phyloP scores from a whole-genome alignment of 2,888 invertebrate genomes.

The Campaea margaritaria region DNA sequence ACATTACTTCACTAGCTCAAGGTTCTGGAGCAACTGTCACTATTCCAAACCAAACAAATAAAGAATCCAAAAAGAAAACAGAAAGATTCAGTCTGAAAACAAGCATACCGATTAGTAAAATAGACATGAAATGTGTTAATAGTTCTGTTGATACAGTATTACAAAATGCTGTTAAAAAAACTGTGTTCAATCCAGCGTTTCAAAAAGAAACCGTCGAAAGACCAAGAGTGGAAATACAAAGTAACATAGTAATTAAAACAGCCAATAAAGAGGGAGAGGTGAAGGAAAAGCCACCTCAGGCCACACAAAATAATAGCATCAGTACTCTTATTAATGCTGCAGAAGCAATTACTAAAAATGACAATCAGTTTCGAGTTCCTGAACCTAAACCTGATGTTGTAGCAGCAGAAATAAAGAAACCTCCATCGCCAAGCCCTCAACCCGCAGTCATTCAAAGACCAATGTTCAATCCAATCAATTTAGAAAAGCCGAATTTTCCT shows the following conservation, averaged over 20 bases:
- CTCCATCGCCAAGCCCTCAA: constrained; percentile 40
- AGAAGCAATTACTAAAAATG: constrained; percentile 70
- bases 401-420: constrained; percentile 54
- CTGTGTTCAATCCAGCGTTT: constrained; percentile 54
- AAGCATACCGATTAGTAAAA: constrained; percentile 80
- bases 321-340: constrained; percentile 70
- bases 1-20: constrained; percentile 66
- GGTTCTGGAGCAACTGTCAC: constrained; percentile 66
- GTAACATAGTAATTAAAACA: constrained; percentile 74
- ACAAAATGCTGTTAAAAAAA: constrained; percentile 42
- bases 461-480: constrained; percentile 62
- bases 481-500: constrained; percentile 58
- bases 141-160: constrained; percentile 39
- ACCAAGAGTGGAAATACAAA: constrained; percentile 74
- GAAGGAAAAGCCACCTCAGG: constrained; percentile 42
- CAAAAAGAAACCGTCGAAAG: constrained; percentile 43
- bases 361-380: constrained; percentile 61
- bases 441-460: constrained; percentile 46
- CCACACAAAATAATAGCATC: constrained; percentile 54
- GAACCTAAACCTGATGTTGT: constrained; percentile 57
- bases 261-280: constrained; percentile 61
- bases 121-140: constrained; percentile 77
- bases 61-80: constrained; percentile 68
- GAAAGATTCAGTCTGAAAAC: constrained; percentile 79
- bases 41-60: constrained; percentile 46